Conservation (phyloP, 2,888 invertebrate species). For the Catocala fraxini region DNA sequence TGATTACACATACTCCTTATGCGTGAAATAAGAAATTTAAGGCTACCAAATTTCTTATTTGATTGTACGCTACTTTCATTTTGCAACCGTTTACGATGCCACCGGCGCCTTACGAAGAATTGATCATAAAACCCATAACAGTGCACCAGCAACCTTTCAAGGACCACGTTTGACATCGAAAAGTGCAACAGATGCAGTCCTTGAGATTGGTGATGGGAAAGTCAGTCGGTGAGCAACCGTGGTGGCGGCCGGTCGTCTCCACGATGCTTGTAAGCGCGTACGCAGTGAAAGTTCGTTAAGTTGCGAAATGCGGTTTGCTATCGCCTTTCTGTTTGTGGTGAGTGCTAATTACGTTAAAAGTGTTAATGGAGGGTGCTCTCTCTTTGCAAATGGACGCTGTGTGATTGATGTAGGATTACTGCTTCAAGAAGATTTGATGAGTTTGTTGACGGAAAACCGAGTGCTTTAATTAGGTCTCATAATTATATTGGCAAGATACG, state of each 20-base stretch:
- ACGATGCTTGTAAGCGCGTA: conserved; percentile 73
- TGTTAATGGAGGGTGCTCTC: conserved; percentile 72
- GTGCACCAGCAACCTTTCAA: conserved; percentile 71
- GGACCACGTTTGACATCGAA: conserved; percentile 58
- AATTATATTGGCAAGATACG: conserved; percentile 20
- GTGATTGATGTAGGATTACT: conserved; percentile 45
- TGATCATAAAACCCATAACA: conserved; percentile 53
- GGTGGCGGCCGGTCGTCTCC: conserved; percentile 67
- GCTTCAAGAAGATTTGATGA: conserved; percentile 43
- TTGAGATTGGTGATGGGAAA: conserved; percentile 70
- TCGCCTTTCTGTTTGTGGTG: conserved; percentile 86
- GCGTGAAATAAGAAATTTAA: conserved; percentile 10
- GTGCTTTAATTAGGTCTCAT: conserved; percentile 32
- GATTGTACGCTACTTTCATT: conserved; percentile 13
- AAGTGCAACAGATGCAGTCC: conserved; percentile 74
- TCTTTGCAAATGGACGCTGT: conserved; percentile 55
- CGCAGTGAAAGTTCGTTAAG: conserved; percentile 85
- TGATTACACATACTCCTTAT: conserved; percentile 12
- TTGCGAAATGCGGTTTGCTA: conserved; percentile 82
- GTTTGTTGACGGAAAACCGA: conserved; percentile 28
- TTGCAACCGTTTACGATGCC: conserved; percentile 5
- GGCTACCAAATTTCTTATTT: conserved; percentile 14
- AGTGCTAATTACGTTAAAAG: conserved; percentile 81
- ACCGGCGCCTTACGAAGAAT: conserved; percentile 23
- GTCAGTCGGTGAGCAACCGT: conserved; percentile 75